phyloP scores from a whole-genome alignment of 2,888 invertebrate genomes.

The Desoria tigrina region DNA sequence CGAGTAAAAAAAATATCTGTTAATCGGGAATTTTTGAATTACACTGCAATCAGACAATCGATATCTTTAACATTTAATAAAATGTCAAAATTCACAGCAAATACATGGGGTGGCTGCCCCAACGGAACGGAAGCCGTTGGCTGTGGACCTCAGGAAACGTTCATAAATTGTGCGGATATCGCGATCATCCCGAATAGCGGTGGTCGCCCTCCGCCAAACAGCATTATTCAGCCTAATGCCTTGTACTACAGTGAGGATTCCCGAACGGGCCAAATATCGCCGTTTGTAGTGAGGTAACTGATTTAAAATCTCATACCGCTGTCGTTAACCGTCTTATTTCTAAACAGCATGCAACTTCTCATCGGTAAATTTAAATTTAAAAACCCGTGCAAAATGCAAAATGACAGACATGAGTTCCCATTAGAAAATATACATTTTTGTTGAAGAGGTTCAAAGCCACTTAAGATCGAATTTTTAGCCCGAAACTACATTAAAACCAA shows the following conservation, averaged over 20 bases:
- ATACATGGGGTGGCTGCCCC: conserved; percentile 86
- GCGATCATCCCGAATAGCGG: conserved; percentile 76
- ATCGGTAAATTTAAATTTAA: too few species aligned
- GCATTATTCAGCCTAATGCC: not conserved
- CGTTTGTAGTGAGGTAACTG: conserved; percentile 28
- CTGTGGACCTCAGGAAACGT: conserved; percentile 87
- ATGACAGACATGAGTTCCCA: too few species aligned
- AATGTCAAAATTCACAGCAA: conserved; percentile 62
- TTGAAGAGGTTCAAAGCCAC: too few species aligned
- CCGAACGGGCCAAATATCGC: conserved; percentile 24
- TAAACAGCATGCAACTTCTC: too few species aligned
- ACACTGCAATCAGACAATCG: too few species aligned
- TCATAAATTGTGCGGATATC: conserved; percentile 75
- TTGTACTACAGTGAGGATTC: conserved; percentile 10
- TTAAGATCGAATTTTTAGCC: too few species aligned
- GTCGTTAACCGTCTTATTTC: not conserved
- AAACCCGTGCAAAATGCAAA: too few species aligned
- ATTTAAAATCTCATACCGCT: not conserved
- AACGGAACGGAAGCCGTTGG: conserved; percentile 83
- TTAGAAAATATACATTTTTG: too few species aligned
- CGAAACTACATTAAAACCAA: too few species aligned
- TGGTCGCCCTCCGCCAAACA: conserved; percentile 60
- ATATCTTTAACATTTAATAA: not conserved
- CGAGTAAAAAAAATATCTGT: too few species aligned
- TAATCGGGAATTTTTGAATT: too few species aligned